Evolutionary conservation across 2,113 vertebrate species (phyloP), one percentile per base, ranked within the genome.

Genomic region (Pandion haliaetus): DNA sequence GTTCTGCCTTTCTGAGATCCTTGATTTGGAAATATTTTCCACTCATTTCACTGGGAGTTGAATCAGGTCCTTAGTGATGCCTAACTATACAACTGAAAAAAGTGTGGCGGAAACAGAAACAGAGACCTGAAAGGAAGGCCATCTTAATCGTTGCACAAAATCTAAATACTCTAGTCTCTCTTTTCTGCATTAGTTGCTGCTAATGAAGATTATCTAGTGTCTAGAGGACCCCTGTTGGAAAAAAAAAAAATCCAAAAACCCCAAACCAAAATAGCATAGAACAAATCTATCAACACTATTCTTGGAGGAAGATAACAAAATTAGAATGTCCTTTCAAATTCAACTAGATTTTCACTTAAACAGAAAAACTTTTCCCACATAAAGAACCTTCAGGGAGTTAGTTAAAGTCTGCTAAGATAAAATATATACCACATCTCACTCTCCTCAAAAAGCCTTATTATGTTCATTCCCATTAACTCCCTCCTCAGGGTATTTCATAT

Each of bases 391-490:
- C 73, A 90, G 89, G 94, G 92, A 76, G 67, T 96, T 96, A 87
- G 87, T 90, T 96, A 92, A 96, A 96, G 96, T 96, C 85, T 81
- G 76, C 93, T 97, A 81, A 95, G 94, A 97, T 95, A 97, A 98
- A 97, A 98, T 97, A 96, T 84, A 94, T 95, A 87, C 70, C 18
- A 5, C 96, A 90, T 96, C 93, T 97, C 62, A 50, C 91, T 97
- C 86, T 89, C 87, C 78, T 72, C 89, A 93, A 86, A 97, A 97
- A 97, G 83, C 82, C 92, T 97, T 98, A 94, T 97, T 96, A 94
- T 97, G 92, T 97, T 97, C 96, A 81, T 93, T 96, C 87, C 94
- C 95, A 97, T 98, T 97, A 97, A 97, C 86, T 96, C 71, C 69
- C 66, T 97, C 97, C 97, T 98, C 29, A 8, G 97, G 97, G 96